These are phyloP conservation scores for Anarrhichthys ocellatus DNA, from an alignment of 2,113 vertebrate genomes.

Conservation along the genomic window DNA sequence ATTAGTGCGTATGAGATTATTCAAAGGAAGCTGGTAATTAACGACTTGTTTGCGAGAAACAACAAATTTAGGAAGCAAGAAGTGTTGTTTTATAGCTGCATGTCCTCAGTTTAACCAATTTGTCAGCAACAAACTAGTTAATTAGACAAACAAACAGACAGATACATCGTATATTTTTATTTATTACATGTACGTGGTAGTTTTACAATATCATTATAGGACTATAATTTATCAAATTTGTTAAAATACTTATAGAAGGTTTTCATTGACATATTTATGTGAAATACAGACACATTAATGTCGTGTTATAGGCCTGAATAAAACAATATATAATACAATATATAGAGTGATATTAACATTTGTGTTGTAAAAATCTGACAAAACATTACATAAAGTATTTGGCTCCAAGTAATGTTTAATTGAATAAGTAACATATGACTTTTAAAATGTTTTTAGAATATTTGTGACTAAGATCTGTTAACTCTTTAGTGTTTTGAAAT, in stretches of 20 bases:
- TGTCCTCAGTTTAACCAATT: slow-evolving; percentile 49
- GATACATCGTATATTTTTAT: slow-evolving; percentile 49
- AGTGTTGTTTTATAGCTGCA: neutral
- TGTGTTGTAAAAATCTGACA: slow-evolving; percentile 41
- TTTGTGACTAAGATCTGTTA: slow-evolving; percentile 24
- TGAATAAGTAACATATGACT: slow-evolving; percentile 22
- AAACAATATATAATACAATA: slow-evolving; percentile 59
- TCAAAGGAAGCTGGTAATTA: slow-evolving; percentile 53
- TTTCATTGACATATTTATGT: slow-evolving; percentile 45
- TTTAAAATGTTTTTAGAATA: slow-evolving; percentile 40
- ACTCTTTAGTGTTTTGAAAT: slow-evolving; percentile 25
- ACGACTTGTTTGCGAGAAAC: slow-evolving; percentile 30
- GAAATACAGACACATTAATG: slow-evolving; percentile 54
- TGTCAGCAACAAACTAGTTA: slow-evolving; percentile 40
- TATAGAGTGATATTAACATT: slow-evolving; percentile 50
- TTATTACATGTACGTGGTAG: slow-evolving; percentile 58
- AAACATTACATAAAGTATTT: slow-evolving; percentile 57
- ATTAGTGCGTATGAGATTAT: slow-evolving; percentile 31
- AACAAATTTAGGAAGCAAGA: slow-evolving; percentile 53
- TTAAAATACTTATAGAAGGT: slow-evolving; percentile 32
- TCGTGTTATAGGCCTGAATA: slow-evolving; percentile 38
- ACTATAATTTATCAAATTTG: slow-evolving; percentile 33
- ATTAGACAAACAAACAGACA: slow-evolving; percentile 37
- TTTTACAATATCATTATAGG: slow-evolving; percentile 55
- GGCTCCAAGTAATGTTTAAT: slow-evolving; percentile 51